These are phyloP conservation scores for Holotrichia oblita DNA, from an alignment of 1,140 invertebrate species.

Conservation along the genomic window DNA sequence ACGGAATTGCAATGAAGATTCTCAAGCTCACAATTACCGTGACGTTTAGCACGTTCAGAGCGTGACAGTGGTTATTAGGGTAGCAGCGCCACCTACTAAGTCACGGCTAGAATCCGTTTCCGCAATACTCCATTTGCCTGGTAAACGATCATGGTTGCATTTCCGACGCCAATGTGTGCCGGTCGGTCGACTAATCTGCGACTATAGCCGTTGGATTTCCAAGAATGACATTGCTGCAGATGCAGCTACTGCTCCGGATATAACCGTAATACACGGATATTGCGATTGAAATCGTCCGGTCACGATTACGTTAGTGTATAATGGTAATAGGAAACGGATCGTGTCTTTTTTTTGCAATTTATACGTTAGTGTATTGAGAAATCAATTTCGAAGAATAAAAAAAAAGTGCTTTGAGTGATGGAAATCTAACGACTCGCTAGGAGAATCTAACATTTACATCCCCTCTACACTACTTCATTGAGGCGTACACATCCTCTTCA, in stretches of 20 bases:
- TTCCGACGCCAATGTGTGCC: neutral
- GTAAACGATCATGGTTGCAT: neutral
- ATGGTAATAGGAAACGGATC: no score
- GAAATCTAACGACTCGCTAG: no score
- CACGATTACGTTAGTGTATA: no score
- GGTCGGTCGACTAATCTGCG: neutral
- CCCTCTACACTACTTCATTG: no score
- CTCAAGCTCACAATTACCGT: neutral
- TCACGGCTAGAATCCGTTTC: slow-evolving; percentile 10
- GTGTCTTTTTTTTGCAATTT: no score
- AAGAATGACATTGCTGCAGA: neutral
- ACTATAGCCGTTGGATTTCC: neutral
- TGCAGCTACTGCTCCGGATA: no score
- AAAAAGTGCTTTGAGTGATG: no score
- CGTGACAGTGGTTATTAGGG: neutral
- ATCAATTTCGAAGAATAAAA: no score
- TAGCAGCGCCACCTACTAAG: neutral
- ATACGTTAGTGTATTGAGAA: no score
- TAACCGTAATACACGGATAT: no score
- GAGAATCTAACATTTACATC: no score
- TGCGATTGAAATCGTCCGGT: no score
- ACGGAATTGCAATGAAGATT: neutral
- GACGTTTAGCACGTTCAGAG: neutral
- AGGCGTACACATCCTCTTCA: neutral
- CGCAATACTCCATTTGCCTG: neutral